Conservation (phyloP, 2,888 invertebrate genomes). For the Drosophila mimetica region DNA sequence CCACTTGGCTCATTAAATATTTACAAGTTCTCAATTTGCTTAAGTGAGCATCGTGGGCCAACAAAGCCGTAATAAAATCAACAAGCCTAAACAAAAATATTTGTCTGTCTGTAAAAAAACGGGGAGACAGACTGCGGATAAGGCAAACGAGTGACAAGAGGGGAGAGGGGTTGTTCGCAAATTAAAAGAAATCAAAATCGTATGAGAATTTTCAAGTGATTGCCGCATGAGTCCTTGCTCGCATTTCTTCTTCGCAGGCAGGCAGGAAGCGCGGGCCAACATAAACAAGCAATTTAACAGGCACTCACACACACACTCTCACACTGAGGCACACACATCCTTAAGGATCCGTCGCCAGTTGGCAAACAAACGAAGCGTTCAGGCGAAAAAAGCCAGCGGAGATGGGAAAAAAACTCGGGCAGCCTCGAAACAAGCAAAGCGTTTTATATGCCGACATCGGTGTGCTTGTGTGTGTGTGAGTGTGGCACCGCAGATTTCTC, state of each 20-base stretch:
- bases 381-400: slow-evolving; percentile 71
- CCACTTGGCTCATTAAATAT: slow-evolving; percentile 31
- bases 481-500: slow-evolving; percentile 67
- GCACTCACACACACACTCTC: slow-evolving; percentile 47
- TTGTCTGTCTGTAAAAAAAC: slow-evolving; percentile 21
- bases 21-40: slow-evolving; percentile 45
- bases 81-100: slow-evolving; percentile 63
- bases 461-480: slow-evolving; percentile 23
- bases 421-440: slow-evolving; percentile 63
- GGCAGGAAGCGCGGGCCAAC: slow-evolving; percentile 59
- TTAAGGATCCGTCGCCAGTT: slow-evolving; percentile 61
- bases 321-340: slow-evolving; percentile 8
- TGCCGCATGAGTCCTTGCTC: slow-evolving; percentile 50
- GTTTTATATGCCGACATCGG: slow-evolving; percentile 58
- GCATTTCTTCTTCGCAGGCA: slow-evolving; percentile 4
- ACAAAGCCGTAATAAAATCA: slow-evolving; percentile 56
- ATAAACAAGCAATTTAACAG: slow-evolving; percentile 77
- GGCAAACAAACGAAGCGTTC: slow-evolving; percentile 80
- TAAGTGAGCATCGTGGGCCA: slow-evolving; percentile 47
- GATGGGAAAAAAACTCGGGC: slow-evolving; percentile 46
- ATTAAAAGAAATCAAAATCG: slow-evolving; percentile 78
- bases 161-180: slow-evolving; percentile 49
- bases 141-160: slow-evolving; percentile 3
- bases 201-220: slow-evolving; percentile 73
- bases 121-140: slow-evolving; percentile 1